Conservation (phyloP, 2,113 vertebrate genomes). For the Platycercus adscitus region DNA sequence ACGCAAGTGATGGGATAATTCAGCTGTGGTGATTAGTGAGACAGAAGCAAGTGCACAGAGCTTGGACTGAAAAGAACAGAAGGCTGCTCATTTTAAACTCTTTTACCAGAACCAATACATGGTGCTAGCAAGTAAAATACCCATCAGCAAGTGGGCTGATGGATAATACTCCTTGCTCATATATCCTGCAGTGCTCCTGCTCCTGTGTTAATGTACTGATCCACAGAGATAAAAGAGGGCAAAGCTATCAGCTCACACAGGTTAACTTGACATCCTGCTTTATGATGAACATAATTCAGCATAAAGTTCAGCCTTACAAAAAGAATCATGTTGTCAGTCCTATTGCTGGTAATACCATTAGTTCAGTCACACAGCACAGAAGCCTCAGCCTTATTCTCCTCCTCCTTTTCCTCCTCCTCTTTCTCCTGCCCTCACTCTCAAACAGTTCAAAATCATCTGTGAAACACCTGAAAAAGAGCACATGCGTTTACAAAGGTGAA, state of each 20-base stretch:
- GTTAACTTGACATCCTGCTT: background rate
- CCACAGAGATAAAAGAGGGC: background rate
- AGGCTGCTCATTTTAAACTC: background rate
- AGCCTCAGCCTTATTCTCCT: background rate
- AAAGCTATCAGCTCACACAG: background rate
- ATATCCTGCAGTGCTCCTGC: background rate
- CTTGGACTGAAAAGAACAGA: rapidly evolving
- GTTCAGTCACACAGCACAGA: background rate
- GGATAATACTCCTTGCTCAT: background rate
- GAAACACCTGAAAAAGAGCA: background rate
- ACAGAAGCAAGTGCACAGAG: background rate
- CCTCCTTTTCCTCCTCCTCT: background rate
- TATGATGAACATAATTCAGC: background rate
- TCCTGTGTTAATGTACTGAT: background rate
- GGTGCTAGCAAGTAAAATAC: background rate
- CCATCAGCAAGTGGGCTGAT: background rate
- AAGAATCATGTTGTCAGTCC: background rate
- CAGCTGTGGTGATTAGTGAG: rapidly evolving
- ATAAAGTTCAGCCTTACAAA: background rate
- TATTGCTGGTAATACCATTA: background rate
- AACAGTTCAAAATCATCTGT: background rate
- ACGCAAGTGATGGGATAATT: background rate
- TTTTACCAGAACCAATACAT: background rate
- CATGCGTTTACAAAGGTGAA: background rate
- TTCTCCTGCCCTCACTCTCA: background rate